Conservation (phyloP, 2,888 invertebrate genomes). For the Leptopterna dolabrata region DNA sequence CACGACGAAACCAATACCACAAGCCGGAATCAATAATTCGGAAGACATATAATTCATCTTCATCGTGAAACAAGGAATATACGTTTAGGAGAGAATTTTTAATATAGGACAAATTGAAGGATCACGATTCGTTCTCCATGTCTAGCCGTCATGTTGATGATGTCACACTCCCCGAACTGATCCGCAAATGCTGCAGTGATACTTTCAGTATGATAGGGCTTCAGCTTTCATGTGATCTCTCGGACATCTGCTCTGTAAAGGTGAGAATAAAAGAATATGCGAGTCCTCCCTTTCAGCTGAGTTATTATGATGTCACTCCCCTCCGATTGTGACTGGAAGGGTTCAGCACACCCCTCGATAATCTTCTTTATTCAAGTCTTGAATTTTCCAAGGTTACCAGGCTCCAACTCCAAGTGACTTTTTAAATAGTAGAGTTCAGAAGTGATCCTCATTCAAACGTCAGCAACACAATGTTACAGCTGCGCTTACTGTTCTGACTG, state of each 20-base stretch:
- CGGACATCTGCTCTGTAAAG: constrained; percentile 7
- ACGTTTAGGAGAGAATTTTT: too few species aligned
- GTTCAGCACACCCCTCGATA: constrained; percentile 26
- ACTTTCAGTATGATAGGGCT: background rate
- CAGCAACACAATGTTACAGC: background rate
- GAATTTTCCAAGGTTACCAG: constrained; percentile 4
- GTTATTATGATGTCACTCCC: constrained; percentile 40
- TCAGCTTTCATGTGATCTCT: background rate
- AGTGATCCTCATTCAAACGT: constrained; percentile 29
- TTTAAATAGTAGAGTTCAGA: constrained; percentile 13
- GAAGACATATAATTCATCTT: too few species aligned
- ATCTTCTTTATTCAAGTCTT: constrained; percentile 32
- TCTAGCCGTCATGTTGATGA: background rate
- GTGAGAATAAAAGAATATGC: constrained; percentile 27
- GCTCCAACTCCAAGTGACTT: constrained; percentile 11
- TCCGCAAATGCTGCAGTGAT: background rate
- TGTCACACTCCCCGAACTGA: background rate
- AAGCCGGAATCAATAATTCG: too few species aligned
- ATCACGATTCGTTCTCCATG: too few species aligned
- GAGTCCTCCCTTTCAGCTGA: background rate
- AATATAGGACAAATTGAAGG: too few species aligned
- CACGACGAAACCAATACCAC: too few species aligned
- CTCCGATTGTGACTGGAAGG: background rate
- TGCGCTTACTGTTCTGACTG: background rate
- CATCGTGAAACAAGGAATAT: background rate